phyloP scores from a whole-genome alignment of 2,888 invertebrate species.

The Drosophila kanekoi region DNA sequence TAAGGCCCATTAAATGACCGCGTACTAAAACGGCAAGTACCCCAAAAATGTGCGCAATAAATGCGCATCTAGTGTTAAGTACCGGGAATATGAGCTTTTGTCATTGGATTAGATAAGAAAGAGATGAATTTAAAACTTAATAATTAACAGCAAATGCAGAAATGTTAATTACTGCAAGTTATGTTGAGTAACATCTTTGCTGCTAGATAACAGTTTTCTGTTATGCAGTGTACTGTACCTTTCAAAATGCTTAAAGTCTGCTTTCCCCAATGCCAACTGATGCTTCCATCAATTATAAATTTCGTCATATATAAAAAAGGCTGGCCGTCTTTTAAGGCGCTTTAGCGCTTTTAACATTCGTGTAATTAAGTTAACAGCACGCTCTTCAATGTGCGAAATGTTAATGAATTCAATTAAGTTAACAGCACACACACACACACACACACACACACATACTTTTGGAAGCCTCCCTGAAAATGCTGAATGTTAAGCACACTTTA shows the following conservation, averaged over 20 bases:
- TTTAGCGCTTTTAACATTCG: not conserved
- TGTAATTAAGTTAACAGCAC: not conserved
- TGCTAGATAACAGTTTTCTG: not conserved
- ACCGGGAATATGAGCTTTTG: not conserved
- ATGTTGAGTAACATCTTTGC: not conserved
- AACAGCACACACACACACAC: not conserved
- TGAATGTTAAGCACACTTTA: no score
- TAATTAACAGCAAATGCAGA: not conserved
- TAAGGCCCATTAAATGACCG: conserved; percentile 30
- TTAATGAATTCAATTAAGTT: not conserved
- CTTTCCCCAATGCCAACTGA: no score
- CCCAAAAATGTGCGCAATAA: conserved; percentile 25
- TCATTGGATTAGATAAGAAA: not conserved
- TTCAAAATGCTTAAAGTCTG: no score
- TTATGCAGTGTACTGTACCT: no score
- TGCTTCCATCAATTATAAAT: no score
- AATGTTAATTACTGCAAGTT: not conserved
- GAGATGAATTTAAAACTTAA: not conserved
- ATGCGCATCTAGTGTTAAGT: conserved; percentile 29
- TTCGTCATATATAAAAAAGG: no score
- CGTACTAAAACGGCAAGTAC: conserved; percentile 35
- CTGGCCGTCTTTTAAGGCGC: no score
- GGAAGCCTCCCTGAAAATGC: not conserved
- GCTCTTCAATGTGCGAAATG: not conserved
- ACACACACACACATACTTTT: not conserved